Conservation (phyloP, 2,113 vertebrate species). For the Struthio camelus region DNA sequence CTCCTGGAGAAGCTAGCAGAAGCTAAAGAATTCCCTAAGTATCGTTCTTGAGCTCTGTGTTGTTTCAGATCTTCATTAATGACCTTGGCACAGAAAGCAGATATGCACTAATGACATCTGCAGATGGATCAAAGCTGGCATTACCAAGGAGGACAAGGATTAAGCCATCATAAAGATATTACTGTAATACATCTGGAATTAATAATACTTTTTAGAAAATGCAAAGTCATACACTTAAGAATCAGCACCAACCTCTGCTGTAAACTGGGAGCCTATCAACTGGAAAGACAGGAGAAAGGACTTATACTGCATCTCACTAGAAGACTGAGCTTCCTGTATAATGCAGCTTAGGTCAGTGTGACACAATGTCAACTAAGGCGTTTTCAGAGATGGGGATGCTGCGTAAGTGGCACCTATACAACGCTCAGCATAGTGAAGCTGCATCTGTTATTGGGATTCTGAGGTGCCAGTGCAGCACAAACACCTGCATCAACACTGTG, state of each 20-base stretch:
- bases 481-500: background rate
- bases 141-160: background rate
- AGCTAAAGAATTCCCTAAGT: background rate
- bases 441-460: background rate
- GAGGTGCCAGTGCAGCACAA: background rate
- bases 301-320: background rate
- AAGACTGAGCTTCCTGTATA: background rate
- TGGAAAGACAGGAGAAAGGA: background rate
- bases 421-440: fast-evolving
- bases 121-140: background rate
- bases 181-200: background rate
- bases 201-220: background rate
- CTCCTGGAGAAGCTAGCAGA: background rate
- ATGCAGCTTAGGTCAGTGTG: background rate
- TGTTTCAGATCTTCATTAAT: background rate
- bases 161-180: background rate
- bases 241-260: background rate
- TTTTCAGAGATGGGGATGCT: background rate
- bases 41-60: background rate
- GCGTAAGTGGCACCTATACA: background rate
- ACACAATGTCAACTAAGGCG: fast-evolving
- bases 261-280: background rate
- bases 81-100: background rate
- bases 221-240: background rate
- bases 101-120: background rate